These are phyloP conservation scores for Patagioenas fasciata DNA, from an alignment of 2,113 vertebrate genomes.

Conservation along the genomic window DNA sequence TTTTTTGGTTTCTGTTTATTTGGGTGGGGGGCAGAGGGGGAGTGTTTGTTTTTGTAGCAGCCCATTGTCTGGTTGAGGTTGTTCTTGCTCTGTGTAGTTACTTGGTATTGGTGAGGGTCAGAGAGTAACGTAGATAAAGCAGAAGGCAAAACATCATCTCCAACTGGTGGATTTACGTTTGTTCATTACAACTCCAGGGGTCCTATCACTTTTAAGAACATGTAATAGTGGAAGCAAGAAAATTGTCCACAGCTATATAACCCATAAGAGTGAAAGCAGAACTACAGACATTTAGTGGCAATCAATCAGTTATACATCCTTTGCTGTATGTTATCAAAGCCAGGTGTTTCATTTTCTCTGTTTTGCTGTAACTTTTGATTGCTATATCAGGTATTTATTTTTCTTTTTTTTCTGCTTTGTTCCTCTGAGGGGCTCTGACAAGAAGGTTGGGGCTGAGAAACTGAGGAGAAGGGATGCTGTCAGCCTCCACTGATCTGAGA, in stretches of 20 bases:
- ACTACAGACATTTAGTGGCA: background rate
- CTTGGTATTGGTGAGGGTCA: background rate
- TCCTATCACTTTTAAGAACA: background rate
- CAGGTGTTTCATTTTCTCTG: conserved; percentile 31
- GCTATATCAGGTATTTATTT: background rate
- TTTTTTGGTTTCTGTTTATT: too few species aligned
- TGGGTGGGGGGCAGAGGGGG: too few species aligned
- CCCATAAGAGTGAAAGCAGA: background rate
- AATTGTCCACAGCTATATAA: background rate
- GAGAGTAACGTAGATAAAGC: background rate
- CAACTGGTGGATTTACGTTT: background rate
- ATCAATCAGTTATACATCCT: background rate
- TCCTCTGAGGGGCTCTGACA: background rate
- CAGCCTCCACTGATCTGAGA: background rate
- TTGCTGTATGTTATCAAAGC: background rate
- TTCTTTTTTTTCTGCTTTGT: background rate
- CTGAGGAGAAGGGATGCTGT: background rate
- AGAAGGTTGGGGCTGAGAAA: background rate
- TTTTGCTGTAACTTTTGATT: conserved; percentile 2
- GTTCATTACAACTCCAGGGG: background rate
- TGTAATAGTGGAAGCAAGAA: background rate
- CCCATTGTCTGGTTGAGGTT: background rate
- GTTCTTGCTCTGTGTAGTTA: background rate
- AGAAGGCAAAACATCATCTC: background rate
- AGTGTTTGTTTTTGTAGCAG: background rate